Conservation (phyloP, 2,888 invertebrate genomes). For the Drosophila stalkeri region DNA sequence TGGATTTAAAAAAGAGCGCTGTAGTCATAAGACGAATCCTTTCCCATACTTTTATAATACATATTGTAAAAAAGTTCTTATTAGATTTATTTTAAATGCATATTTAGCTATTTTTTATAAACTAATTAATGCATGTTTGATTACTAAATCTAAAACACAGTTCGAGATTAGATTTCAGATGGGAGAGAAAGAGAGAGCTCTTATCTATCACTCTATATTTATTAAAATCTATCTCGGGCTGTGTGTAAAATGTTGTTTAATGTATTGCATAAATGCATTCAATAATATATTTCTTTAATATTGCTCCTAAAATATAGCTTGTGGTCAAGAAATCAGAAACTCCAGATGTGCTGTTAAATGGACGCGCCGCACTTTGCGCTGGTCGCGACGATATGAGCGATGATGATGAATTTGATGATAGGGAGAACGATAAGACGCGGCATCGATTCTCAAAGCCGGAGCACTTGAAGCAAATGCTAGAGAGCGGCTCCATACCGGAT, state of each 20-base stretch:
- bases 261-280: constrained; percentile 5
- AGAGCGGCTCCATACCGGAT: constrained; percentile 97
- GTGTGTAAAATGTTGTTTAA: constrained; percentile 8
- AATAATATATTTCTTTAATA: constrained; percentile 38
- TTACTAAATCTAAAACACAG: constrained; percentile 1
- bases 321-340: constrained; percentile 87
- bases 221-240: constrained; percentile 5
- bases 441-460: constrained; percentile 89
- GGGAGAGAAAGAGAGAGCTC: neutral
- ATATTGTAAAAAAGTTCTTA: constrained; percentile 28
- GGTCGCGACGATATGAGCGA: constrained; percentile 89
- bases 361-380: constrained; percentile 93
- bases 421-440: constrained; percentile 82
- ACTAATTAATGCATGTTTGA: constrained; percentile 28
- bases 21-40: constrained; percentile 34
- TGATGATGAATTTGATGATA: constrained; percentile 87
- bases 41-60: constrained; percentile 3
- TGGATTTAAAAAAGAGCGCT: constrained; percentile 4
- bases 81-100: neutral
- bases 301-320: constrained; percentile 83
- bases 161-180: constrained; percentile 5
- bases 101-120: constrained; percentile 5
- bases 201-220: neutral
- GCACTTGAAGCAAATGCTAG: constrained; percentile 91
- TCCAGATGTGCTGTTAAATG: constrained; percentile 90